phyloP scores from a whole-genome alignment of 2,113 vertebrate species.

The Saguinus imperator region DNA sequence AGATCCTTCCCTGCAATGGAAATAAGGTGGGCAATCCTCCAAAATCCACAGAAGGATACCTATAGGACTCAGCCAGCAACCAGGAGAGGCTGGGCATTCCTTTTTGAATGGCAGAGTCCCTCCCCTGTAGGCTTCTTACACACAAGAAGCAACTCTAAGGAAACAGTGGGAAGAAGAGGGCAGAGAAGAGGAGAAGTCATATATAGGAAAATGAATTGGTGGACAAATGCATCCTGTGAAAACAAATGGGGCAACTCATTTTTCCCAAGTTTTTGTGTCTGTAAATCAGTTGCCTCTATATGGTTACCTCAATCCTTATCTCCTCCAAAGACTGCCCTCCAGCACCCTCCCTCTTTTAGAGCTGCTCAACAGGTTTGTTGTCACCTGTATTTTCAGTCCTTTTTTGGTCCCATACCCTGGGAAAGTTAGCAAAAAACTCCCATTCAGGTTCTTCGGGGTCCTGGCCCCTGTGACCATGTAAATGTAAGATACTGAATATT shows the following conservation, averaged over 20 bases:
- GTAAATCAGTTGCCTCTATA: background rate
- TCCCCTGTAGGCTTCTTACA: background rate
- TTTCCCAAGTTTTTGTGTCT: background rate
- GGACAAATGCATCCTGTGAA: background rate
- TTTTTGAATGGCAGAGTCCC: background rate
- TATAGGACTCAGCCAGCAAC: background rate
- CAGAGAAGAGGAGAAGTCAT: background rate
- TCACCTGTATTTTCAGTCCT: background rate
- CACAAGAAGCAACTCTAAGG: background rate
- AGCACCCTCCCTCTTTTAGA: background rate
- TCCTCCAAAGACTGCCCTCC: background rate
- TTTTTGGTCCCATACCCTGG: background rate
- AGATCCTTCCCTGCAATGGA: background rate
- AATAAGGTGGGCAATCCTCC: background rate
- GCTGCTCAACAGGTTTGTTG: background rate
- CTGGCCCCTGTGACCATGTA: background rate
- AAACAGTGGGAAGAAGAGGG: background rate
- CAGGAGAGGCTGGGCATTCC: background rate
- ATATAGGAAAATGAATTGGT: background rate
- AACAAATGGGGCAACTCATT: background rate
- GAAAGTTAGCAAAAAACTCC: background rate
- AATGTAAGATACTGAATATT: background rate
- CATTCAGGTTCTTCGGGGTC: background rate
- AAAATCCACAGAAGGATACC: background rate
- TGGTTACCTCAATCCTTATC: background rate